Base-by-base conservation (phyloP, 2,113 vertebrate species). In the Sceloporus tristichus region DNA sequence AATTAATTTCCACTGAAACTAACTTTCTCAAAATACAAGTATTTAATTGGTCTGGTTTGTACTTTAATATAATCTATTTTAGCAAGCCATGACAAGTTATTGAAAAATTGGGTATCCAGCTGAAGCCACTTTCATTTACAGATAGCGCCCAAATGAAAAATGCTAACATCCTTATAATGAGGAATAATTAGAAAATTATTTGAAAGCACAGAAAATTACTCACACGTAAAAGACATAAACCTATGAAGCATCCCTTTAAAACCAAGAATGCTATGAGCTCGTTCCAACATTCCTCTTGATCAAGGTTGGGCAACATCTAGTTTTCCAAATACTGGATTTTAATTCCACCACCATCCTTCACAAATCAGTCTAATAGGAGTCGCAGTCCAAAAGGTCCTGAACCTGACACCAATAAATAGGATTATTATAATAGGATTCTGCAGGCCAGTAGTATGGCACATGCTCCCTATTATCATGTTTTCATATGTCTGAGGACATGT, bases 1-100 rank as follows among this genome's bases (percentile, higher is more conserved):
- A 91, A 94, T 94, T 94, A 92, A 92, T 95, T 94, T 92, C 88
- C 89, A 13, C 87, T 87, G 85, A 91, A 94, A 91, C 84, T 77
- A 90, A 87, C 88, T 85, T 81, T 65, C 79, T 91, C 78, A 82
- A 88, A 92, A 91, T 88, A 54, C 87, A 90, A 90, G 84, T 88
- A 87, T 53, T 82, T 76, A 94, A 93, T 94, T 91, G 81, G 92
- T 90, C 84, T 87, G 1, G 65, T 86, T 81, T 88, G 83, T 89
- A n/a, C 90, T 91, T 89, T 87, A 93, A 93, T 86, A 38, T 89
- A 91, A 91, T 94, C 88, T 93, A 88, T 92, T 94, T 94, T 94
- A 93, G 92, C 81, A 94, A 91, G 85, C 76, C 79, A 19, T 89
- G 89, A 89, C 90, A 81, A 90, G 82, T 93, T 93, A 83, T 90